Conservation (phyloP, 1,140 invertebrate genomes). For the Bicyclus anynana region DNA sequence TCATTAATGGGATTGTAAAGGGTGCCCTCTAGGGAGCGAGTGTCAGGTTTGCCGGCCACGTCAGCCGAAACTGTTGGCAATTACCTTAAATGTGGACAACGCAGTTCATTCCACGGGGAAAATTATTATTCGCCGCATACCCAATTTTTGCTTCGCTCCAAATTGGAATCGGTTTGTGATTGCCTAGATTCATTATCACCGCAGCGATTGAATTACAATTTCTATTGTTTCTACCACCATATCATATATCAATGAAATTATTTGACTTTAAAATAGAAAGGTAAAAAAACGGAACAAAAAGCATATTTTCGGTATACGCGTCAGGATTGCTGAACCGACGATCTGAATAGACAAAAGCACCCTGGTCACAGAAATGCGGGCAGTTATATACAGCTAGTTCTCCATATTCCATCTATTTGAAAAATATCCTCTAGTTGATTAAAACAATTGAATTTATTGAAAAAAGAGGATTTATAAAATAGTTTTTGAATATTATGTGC, state of each 20-base stretch:
- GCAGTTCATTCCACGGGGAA: conserved; percentile 64
- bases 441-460: too few species aligned
- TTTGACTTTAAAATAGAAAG: too few species aligned
- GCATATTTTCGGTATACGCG: too few species aligned
- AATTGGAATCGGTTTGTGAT: conserved; percentile 65
- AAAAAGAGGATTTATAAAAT: too few species aligned
- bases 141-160: conserved; percentile 67
- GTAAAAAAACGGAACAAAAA: too few species aligned
- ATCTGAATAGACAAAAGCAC: too few species aligned
- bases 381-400: too few species aligned
- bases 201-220: conserved; percentile 9
- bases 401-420: too few species aligned
- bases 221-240: neutral
- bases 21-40: conserved; percentile 56
- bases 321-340: too few species aligned
- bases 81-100: conserved; percentile 77
- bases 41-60: conserved; percentile 68
- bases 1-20: conserved; percentile 74
- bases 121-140: conserved; percentile 72
- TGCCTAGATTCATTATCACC: conserved; percentile 50
- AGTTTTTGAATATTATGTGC: too few species aligned
- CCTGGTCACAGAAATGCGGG: too few species aligned
- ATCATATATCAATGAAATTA: neutral
- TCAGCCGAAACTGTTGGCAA: conserved; percentile 73
- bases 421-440: too few species aligned